Evolutionary conservation across 2,113 vertebrate species (phyloP), one percentile per base, ranked within the genome.

Genomic region (Psammodynastes pulverulentus): DNA sequence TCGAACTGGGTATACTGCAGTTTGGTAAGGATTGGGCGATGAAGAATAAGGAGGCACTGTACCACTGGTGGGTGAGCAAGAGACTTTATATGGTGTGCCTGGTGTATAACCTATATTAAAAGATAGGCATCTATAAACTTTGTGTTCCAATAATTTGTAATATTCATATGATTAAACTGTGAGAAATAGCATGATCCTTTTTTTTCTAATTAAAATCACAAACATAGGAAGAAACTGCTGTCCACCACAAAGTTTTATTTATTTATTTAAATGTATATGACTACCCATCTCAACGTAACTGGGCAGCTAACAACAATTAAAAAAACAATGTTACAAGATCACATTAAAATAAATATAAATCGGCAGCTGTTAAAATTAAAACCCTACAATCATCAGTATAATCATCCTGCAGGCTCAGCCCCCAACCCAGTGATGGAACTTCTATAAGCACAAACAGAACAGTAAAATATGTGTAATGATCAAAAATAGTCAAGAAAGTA

Each of bases 11-110:
- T 99, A 99, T 88, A 99, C 97, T 10, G 99, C 98, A 46, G 99
- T 97, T 95, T 97, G 98, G 92, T 99, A 99, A 29, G 99, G 98
- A 94, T 98, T 99, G 0, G 99, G 98, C 24, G 99, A 99, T 0
- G 99, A 98, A 4, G 99, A 99, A 62, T 99, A 99, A 0, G 99
- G 98, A 3, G 99, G 98, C 92, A 99, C 98, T 13, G 98, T 98
- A 88, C 99, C 99, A 13, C 98, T 99, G 93, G 98, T 99, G 89
- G 99, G 99, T 88, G 99, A 99, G 96, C 99, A 99, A 95, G 99
- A 99, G 95, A 99, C 98, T 98, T 99, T 99, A 96, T 99, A 99
- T 0, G 98, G 98, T 92, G 99, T 99, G 92, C 98, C 99, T 24
- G 99, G 98, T 54, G 98, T 98, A 17, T 99, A 99, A 96, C 99